Evolutionary conservation across 2,113 vertebrate species (phyloP).

Genomic region (Sylvietta virens): DNA sequence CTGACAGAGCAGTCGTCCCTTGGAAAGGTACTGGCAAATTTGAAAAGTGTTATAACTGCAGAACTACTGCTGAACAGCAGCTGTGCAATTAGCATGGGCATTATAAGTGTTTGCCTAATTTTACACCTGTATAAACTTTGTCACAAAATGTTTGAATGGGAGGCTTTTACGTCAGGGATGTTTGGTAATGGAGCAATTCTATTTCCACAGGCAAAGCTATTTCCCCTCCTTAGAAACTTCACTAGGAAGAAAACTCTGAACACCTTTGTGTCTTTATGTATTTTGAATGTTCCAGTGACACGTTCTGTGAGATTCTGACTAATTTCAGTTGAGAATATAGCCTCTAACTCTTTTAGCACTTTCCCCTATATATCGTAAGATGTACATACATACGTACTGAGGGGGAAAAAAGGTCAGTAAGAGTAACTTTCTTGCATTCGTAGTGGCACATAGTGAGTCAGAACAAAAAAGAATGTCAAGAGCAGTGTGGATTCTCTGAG

Average conservation of each 20-base stretch:
- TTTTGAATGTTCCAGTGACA: neutral
- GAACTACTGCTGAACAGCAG: neutral
- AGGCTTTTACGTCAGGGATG: neutral
- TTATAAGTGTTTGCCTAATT: neutral
- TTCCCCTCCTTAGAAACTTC: neutral
- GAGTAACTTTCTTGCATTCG: neutral
- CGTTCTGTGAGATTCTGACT: neutral
- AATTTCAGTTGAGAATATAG: neutral
- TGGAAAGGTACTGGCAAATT: neutral
- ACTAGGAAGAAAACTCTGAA: neutral
- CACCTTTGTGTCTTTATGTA: neutral
- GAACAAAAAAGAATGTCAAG: neutral
- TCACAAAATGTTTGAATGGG: neutral
- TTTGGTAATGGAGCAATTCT: neutral
- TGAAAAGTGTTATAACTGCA: neutral
- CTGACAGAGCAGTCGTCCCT: neutral
- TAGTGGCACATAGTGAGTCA: neutral
- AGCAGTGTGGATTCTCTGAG: neutral
- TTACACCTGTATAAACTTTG: neutral
- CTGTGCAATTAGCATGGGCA: neutral
- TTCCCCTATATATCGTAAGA: neutral
- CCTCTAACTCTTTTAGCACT: neutral
- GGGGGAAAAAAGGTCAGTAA: accelerated
- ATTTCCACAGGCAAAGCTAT: neutral
- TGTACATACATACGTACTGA: neutral